Evolutionary conservation across 2,888 invertebrate species (phyloP), one percentile per base, ranked within the genome.

Genomic region (Timema cristinae): DNA sequence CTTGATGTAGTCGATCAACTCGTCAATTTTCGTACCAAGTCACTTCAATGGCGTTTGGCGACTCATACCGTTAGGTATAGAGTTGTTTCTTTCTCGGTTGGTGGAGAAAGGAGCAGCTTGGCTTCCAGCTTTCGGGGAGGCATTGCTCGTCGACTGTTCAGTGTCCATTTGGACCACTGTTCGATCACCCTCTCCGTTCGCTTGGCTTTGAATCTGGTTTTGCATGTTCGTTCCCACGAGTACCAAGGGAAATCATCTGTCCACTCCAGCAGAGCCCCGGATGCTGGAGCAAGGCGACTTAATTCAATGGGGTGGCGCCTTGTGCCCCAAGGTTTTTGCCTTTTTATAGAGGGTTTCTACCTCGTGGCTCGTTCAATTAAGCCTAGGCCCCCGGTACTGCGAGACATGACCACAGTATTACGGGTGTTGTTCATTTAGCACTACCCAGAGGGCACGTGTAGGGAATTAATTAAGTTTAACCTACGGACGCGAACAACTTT

Each of bases 241-340:
- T 54, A 54, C 54, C 54, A 2, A 54, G 11, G 54, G 54, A 54
- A 54, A 54, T 54, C 11, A 54, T 54, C 54, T 54, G 54, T 54
- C 54, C 54, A 54, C 54, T 54, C 54, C 54, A 54, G 54, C 54
- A 54, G 54, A 54, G 54, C 54, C 54, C 54, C 54, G 32, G 54
- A n/a, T 54, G 54, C 54, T 54, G 54, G 54, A 54, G 54, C 54
- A 54, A 54, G 54, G 54, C 54, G 11, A 54, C 54, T 54, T 13
- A 54, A 54, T 54, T 2, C 54, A 54, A 54, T 54, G 54, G 54
- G 32, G 32, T 32, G 32, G 32, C 4, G 32, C 32, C 32, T 32
- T 1, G 1, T 32, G 32, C 32, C 54, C 54, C 11, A 54, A n/a
- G 54, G 11, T 54, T 54, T 54, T 54, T 11, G n/a, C 4, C n/a